Conservation (phyloP, 2,797 vertebrate species). For the Melopsittacus undulatus region DNA sequence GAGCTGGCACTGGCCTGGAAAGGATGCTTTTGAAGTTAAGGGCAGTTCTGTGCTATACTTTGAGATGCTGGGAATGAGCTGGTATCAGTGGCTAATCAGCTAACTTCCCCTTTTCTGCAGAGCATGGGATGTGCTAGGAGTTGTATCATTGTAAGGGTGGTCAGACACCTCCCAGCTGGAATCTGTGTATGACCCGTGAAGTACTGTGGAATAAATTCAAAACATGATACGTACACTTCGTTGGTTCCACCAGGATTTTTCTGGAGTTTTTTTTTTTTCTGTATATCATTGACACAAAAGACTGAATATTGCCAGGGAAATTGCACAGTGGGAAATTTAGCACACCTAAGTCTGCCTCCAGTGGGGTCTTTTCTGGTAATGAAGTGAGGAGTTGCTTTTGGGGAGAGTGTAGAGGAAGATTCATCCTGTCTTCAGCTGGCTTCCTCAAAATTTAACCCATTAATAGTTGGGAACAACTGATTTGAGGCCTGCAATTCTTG, state of each 20-base stretch:
- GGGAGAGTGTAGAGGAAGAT: neutral
- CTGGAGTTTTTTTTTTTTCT: fast-evolving
- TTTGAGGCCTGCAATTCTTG: neutral
- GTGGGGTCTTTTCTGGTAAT: neutral
- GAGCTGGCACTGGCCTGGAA: neutral
- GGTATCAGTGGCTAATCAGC: neutral
- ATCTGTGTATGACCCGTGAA: neutral
- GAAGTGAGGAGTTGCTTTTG: neutral
- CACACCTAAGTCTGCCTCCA: neutral
- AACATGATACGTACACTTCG: neutral
- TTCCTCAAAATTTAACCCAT: neutral
- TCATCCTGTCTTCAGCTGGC: neutral
- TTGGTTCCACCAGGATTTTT: neutral
- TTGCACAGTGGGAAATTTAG: neutral
- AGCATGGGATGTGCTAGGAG: neutral
- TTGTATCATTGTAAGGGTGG: neutral
- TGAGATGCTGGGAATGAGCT: neutral
- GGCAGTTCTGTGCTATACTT: neutral
- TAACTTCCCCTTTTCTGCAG: neutral
- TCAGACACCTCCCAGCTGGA: neutral
- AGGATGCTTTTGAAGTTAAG: neutral
- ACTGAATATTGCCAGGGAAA: neutral
- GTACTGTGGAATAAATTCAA: neutral
- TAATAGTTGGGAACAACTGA: neutral
- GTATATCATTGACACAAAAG: neutral